Percentiles rank a stretch among this genome's conserved stretches.
phyloP scores from a whole-genome alignment of 2,797 vertebrate species.

The Babyrousa celebensis region DNA sequence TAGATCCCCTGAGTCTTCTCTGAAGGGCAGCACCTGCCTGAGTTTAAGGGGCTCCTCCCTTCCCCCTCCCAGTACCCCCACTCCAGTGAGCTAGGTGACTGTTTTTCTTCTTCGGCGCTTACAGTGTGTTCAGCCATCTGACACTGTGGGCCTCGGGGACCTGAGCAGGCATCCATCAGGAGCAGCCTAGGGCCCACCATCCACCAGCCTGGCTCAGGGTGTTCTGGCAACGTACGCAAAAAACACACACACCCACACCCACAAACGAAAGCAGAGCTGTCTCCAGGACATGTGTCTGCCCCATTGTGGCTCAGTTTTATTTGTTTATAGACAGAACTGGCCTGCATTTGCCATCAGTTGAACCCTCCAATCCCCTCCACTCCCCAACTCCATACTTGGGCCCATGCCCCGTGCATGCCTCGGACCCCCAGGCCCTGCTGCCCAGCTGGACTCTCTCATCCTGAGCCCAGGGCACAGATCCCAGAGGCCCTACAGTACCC shows the following conservation, averaged over 20 bases:
- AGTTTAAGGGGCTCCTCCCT: not conserved
- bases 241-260: not conserved
- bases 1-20: not conserved
- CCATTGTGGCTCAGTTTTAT: not conserved
- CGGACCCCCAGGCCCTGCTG: not conserved
- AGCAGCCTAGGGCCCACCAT: not conserved
- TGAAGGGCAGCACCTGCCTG: not conserved
- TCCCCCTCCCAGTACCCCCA: not conserved
- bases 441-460: not conserved
- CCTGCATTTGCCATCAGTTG: not conserved
- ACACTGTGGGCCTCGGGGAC: accelerated
- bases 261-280: not conserved
- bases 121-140: not conserved
- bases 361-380: not conserved
- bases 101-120: not conserved
- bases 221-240: not conserved
- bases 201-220: not conserved
- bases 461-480: not conserved
- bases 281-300: not conserved
- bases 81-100: not conserved
- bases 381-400: too few species aligned
- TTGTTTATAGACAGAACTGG: not conserved
- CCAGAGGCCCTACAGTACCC: not conserved
- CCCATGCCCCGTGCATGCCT: not conserved
- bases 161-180: accelerated